Evolutionary conservation across 2,888 invertebrate species (phyloP).

Genomic region (Notodonta dromedarius): DNA sequence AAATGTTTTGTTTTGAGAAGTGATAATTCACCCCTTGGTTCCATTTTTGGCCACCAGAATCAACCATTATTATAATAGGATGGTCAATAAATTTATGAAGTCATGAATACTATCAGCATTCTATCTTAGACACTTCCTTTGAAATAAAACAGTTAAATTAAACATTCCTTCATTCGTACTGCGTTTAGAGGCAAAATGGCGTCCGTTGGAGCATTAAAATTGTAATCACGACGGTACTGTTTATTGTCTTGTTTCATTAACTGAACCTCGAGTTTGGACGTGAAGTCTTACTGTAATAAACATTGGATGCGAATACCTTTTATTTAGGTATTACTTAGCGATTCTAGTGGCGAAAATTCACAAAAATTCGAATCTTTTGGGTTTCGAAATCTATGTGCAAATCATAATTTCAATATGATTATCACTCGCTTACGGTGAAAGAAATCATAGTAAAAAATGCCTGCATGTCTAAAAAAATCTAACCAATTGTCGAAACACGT

Average conservation of each 20-base stretch:
- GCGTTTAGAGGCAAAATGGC: not conserved
- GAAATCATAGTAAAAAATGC: too few species aligned
- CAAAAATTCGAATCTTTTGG: too few species aligned
- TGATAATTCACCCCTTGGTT: too few species aligned
- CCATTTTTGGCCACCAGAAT: too few species aligned
- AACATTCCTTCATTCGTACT: too few species aligned
- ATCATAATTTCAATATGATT: too few species aligned
- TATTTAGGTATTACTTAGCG: not conserved
- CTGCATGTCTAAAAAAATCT: too few species aligned
- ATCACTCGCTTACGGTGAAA: too few species aligned
- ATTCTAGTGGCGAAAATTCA: not conserved
- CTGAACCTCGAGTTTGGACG: constrained; percentile 41
- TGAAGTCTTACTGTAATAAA: constrained; percentile 51
- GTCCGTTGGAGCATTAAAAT: not conserved
- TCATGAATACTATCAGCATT: not conserved
- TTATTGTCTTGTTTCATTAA: constrained; percentile 36
- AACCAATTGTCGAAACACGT: too few species aligned
- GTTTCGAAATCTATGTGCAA: too few species aligned
- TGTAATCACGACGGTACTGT: constrained; percentile 7
- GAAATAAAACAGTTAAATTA: not conserved
- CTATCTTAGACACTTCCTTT: not conserved
- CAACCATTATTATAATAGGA: too few species aligned
- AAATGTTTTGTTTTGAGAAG: too few species aligned
- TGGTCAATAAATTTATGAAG: not conserved
- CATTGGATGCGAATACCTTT: constrained; percentile 31